Evolutionary conservation across 2,797 vertebrate genomes (phyloP).

Genomic region (Salmo trutta): DNA sequence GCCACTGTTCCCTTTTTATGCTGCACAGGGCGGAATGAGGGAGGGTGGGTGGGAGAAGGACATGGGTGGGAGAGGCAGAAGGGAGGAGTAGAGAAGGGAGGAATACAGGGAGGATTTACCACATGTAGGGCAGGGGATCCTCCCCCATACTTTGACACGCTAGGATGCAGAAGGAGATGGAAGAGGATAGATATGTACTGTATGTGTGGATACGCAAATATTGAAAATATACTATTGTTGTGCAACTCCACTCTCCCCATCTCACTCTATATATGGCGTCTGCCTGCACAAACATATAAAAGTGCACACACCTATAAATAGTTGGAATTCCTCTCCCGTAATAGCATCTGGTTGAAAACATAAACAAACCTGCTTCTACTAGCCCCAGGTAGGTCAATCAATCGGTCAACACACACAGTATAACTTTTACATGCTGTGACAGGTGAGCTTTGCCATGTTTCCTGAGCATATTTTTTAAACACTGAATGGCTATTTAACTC

Average conservation of each 20-base stretch:
- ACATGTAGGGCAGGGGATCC: too few species aligned
- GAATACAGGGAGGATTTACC: too few species aligned
- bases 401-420: background rate
- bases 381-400: background rate
- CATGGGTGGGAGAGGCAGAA: background rate
- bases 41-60: slow-evolving; percentile 14
- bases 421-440: background rate
- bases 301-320: background rate
- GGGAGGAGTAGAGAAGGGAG: background rate
- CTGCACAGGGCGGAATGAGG: slow-evolving; percentile 38
- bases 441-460: background rate
- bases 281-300: background rate
- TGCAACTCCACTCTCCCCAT: too few species aligned
- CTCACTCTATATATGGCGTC: too few species aligned
- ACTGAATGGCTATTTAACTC: slow-evolving; percentile 8
- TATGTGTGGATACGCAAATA: background rate
- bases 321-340: background rate
- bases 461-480: background rate
- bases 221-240: too few species aligned
- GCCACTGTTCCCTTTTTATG: slow-evolving; percentile 58
- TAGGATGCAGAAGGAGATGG: too few species aligned
- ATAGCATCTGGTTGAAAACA: background rate
- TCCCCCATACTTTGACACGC: too few species aligned
- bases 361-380: background rate
- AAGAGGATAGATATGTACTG: background rate